Evolutionary conservation across 2,888 invertebrate genomes (phyloP).

Genomic region (Hedya salicella): DNA sequence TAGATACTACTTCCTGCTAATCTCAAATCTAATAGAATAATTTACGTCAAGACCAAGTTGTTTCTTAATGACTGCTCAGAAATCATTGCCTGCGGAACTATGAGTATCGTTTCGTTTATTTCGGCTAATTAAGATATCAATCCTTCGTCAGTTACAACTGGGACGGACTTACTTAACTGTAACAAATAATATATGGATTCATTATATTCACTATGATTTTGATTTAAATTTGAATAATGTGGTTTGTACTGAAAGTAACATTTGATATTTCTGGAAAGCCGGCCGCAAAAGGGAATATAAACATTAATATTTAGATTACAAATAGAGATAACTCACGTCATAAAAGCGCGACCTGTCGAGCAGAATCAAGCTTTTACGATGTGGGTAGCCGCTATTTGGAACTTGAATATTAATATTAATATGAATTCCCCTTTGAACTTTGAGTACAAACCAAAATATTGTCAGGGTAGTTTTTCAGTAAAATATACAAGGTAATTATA

Average conservation of each 20-base stretch:
- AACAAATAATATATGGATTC: neutral
- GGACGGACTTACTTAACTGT: neutral
- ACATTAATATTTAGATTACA: no score
- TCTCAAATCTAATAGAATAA: neutral
- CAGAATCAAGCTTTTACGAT: no score
- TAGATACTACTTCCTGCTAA: neutral
- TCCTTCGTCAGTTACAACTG: slow-evolving; percentile 22
- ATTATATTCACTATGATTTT: neutral
- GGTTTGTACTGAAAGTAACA: neutral
- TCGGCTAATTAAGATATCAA: slow-evolving; percentile 19
- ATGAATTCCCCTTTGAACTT: no score
- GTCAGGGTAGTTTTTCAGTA: no score
- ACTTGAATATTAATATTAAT: no score
- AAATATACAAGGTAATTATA: no score
- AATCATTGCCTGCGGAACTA: slow-evolving; percentile 5
- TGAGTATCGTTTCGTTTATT: slow-evolving; percentile 13
- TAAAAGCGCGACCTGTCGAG: no score
- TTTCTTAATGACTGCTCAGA: slow-evolving; percentile 1
- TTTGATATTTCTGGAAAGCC: neutral
- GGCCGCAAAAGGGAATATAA: neutral
- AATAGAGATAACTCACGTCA: no score
- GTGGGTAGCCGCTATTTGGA: no score
- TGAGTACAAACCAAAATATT: no score
- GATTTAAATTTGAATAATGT: neutral
- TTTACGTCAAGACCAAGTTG: slow-evolving; percentile 3